These are phyloP conservation scores for Ips nitidus DNA, from an alignment of 1,140 invertebrate species.

Conservation along the genomic window DNA sequence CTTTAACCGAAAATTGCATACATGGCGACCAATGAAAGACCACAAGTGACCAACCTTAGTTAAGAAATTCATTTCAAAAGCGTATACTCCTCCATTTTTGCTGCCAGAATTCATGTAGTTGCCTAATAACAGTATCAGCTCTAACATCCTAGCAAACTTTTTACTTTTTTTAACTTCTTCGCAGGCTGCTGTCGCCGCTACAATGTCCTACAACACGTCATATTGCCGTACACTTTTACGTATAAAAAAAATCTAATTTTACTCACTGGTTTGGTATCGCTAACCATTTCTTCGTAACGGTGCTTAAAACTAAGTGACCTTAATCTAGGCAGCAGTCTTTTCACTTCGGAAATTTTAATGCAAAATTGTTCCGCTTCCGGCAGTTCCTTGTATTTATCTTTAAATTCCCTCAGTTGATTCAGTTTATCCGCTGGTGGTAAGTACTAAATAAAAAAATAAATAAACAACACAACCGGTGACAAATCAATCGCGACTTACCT, in stretches of 20 bases:
- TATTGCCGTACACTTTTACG: not conserved
- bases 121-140: conserved; percentile 86
- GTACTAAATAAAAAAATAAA: conserved; percentile 60
- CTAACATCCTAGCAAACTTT: conserved; percentile 88
- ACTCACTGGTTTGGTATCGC: conserved; percentile 86
- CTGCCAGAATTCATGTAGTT: conserved; percentile 96
- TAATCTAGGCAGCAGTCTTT: conserved; percentile 82
- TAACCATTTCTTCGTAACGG: conserved; percentile 77
- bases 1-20: too few species aligned
- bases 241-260: not conserved
- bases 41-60: conserved; percentile 71
- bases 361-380: conserved; percentile 95
- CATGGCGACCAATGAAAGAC: too few species aligned
- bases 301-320: conserved; percentile 90
- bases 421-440: conserved; percentile 88
- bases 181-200: conserved; percentile 91
- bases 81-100: conserved; percentile 89
- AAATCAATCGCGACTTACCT: conserved; percentile 47
- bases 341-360: conserved; percentile 86
- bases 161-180: conserved; percentile 89
- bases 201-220: conserved; percentile 71
- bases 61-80: conserved; percentile 95
- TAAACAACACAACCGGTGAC: not conserved
- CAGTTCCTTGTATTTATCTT: conserved; percentile 77
- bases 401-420: conserved; percentile 76